Evolutionary conservation across 2,797 vertebrate genomes (phyloP).

Genomic region (Chloroceryle inda): DNA sequence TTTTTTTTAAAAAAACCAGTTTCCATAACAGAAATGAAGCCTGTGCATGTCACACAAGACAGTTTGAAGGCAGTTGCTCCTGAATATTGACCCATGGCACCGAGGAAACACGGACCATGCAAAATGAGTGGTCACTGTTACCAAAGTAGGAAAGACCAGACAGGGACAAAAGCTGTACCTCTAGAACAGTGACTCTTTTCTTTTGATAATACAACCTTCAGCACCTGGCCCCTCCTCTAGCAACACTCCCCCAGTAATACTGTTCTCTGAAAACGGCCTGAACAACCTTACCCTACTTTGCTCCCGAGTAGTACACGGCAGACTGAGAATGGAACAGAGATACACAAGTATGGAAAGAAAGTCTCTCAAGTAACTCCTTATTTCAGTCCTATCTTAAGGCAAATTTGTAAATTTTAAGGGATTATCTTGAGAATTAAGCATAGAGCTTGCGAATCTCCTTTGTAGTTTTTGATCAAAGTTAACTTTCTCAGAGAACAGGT

Average conservation of each 20-base stretch:
- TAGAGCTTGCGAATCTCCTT: neutral
- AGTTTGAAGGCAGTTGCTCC: neutral
- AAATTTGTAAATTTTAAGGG: constrained; percentile 15
- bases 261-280: neutral
- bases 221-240: neutral
- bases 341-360: neutral
- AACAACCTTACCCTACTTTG: neutral
- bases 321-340: neutral
- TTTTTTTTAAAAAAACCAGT: neutral
- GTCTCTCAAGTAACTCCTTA: neutral
- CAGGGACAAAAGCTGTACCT: neutral
- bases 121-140: neutral
- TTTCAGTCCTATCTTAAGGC: constrained; percentile 14
- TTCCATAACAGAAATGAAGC: neutral
- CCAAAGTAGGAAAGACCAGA: neutral
- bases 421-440: neutral
- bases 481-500: constrained; percentile 21
- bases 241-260: neutral
- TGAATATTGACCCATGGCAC: neutral
- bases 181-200: neutral
- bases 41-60: neutral
- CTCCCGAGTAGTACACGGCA: no score
- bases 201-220: neutral
- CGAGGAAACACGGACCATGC: neutral
- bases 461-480: neutral